phyloP scores from a whole-genome alignment of 2,797 vertebrate genomes.

The Austrolebias charrua region DNA sequence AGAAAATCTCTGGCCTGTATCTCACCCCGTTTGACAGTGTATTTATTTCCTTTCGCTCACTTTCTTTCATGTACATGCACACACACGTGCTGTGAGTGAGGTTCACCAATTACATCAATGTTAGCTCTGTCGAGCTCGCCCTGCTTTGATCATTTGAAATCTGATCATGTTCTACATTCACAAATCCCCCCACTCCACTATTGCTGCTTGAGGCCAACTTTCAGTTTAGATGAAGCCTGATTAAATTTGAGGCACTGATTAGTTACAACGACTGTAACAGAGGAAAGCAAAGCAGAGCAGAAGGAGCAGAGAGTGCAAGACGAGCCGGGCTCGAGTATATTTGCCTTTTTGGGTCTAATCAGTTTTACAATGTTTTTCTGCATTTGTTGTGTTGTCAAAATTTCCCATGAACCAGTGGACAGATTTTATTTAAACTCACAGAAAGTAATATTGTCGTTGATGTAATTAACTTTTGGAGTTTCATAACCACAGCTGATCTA shows the following conservation, averaged over 20 bases:
- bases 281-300: constrained; percentile 47
- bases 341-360: constrained; percentile 49
- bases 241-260: constrained; percentile 75
- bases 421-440: too few species aligned
- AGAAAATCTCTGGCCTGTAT: constrained; percentile 30
- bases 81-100: constrained; percentile 7
- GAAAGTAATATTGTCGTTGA: too few species aligned
- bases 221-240: constrained; percentile 64
- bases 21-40: constrained; percentile 31
- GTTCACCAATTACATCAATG: constrained; percentile 66
- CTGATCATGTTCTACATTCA: constrained; percentile 63
- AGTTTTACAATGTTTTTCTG: constrained; percentile 27
- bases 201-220: constrained; percentile 63
- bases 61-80: not conserved
- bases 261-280: constrained; percentile 38
- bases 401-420: too few species aligned
- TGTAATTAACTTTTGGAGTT: too few species aligned
- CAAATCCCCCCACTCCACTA: constrained; percentile 57
- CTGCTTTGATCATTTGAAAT: constrained; percentile 73
- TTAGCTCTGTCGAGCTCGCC: constrained; percentile 62
- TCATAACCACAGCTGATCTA: too few species aligned
- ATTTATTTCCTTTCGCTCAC: constrained; percentile 10
- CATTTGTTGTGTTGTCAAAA: constrained; percentile 14
- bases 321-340: constrained; percentile 36
- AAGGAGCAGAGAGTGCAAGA: constrained; percentile 34